Percentiles rank a stretch among this genome's conserved stretches.
These are phyloP conservation scores for Sarcophaga rosellei DNA, from an alignment of 2,888 invertebrate species.

Conservation along the genomic window DNA sequence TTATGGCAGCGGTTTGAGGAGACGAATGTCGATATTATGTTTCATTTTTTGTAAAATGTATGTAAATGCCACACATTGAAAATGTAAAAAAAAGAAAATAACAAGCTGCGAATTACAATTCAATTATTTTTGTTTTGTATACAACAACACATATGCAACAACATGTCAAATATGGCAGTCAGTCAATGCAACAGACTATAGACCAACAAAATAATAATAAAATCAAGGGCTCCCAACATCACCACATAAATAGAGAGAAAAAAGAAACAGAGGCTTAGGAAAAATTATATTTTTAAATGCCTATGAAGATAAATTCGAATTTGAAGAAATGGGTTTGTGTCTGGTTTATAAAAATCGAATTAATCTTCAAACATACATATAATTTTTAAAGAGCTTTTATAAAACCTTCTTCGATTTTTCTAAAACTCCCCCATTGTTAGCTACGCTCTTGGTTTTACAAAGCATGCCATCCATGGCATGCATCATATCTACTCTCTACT, in stretches of 20 bases:
- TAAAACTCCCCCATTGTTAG: neutral
- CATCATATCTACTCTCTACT: neutral
- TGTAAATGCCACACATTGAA: neutral
- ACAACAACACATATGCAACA: slow-evolving; percentile 31
- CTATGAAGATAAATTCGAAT: too few species aligned
- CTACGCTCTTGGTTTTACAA: neutral
- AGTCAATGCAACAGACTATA: neutral
- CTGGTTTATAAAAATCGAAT: neutral
- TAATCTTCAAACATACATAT: neutral
- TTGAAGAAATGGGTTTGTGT: too few species aligned
- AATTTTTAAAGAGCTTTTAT: too few species aligned
- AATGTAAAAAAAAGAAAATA: neutral
- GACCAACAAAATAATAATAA: neutral
- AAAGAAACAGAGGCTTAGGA: neutral
- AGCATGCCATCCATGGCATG: too few species aligned
- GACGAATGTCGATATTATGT: neutral
- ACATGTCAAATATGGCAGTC: slow-evolving; percentile 36
- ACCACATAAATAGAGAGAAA: neutral
- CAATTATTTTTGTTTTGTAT: slow-evolving; percentile 44
- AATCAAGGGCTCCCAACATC: slow-evolving; percentile 2
- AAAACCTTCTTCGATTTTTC: neutral
- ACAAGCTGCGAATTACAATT: neutral
- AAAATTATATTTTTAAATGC: too few species aligned
- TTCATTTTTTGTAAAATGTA: slow-evolving; percentile 3
- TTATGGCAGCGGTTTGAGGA: too few species aligned